Evolutionary conservation across 2,888 invertebrate genomes (phyloP), one percentile per base, ranked within the genome.

Genomic region (Leucania comma): DNA sequence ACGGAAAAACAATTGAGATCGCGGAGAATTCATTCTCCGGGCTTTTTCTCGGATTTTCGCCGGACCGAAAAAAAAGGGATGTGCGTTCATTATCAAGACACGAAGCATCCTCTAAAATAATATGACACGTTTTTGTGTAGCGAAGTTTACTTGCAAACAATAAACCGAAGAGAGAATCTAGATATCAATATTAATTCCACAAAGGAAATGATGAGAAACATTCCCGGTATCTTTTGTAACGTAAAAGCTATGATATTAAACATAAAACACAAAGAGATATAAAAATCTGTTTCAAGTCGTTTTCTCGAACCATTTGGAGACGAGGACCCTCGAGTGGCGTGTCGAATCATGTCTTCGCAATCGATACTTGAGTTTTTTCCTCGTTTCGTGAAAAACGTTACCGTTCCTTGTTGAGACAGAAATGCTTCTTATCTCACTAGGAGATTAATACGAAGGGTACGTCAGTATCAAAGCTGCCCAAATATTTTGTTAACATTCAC

Each of bases 351-450:
- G 75, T 82, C 84, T 75, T 72, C 63, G 69, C 82, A 90, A 91
- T 92, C 91, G 91, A 91, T 91, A 87, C 89, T 90, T 84, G 84
- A 89, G 83, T 87, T 89, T 90, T 90, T 90, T 84, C 82, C 75
- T 78, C 79, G 72, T 71, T 78, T 59, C 74, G 68, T 63, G 80
- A 75, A 87, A 78, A 88, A 80, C 82, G 87, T 86, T 86, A 81
- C 81, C 80, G 77, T 85, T 81, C 84, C 86, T 86, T 82, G 82
- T 79, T 77, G 81, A 75, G 84, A 81, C 83, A 83, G 86, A 81
- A 85, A 85, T 82, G 82, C 75, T 75, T 74, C 87, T 90, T 88
- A 88, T 88, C 88, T 85, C 80, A 72, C 68, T 72, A 73, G 72
- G 83, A 87, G 88, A 90, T 89, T 88, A 88, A 88, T 88, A 84